phyloP scores from a whole-genome alignment of 2,888 invertebrate species.

The Rhagophthalmus giganteus region DNA sequence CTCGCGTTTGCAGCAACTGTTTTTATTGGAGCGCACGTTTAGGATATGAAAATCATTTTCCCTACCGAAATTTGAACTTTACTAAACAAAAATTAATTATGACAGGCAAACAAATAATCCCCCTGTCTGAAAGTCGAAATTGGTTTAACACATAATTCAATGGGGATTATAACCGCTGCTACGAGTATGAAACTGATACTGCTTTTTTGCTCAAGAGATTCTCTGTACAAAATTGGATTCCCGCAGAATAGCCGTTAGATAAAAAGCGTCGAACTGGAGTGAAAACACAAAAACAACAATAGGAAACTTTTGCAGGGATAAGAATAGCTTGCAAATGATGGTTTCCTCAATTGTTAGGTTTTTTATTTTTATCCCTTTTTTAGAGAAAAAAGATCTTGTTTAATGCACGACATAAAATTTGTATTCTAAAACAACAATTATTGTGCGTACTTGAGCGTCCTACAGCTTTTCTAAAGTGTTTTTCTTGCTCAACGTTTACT shows the following conservation, averaged over 20 bases:
- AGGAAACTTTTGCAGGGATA: slow-evolving; percentile 14
- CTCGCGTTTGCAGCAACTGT: slow-evolving; percentile 5
- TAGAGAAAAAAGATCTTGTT: no score
- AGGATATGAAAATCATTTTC: no score
- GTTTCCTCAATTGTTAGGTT: no score
- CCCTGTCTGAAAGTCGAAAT: slow-evolving; percentile 35
- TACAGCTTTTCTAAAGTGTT: slow-evolving; percentile 7
- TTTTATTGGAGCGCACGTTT: background rate
- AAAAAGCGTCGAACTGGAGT: slow-evolving; percentile 24
- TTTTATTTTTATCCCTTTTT: no score
- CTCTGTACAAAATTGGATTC: slow-evolving; percentile 28
- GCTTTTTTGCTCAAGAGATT: slow-evolving; percentile 26
- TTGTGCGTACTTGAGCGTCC: background rate
- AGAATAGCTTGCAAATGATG: no score
- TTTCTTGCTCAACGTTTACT: slow-evolving; percentile 11
- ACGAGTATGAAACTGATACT: slow-evolving; percentile 25
- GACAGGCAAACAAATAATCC: slow-evolving; percentile 33
- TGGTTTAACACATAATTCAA: slow-evolving; percentile 38
- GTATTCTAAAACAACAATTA: background rate
- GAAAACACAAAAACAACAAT: slow-evolving; percentile 26
- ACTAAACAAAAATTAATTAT: slow-evolving; percentile 36
- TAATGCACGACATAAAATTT: no score
- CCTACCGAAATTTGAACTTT: no score
- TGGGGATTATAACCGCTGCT: slow-evolving; percentile 31
- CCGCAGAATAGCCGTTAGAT: slow-evolving; percentile 25